phyloP scores from a whole-genome alignment of 2,797 vertebrate species.

The Eupleurogrammus muticus region DNA sequence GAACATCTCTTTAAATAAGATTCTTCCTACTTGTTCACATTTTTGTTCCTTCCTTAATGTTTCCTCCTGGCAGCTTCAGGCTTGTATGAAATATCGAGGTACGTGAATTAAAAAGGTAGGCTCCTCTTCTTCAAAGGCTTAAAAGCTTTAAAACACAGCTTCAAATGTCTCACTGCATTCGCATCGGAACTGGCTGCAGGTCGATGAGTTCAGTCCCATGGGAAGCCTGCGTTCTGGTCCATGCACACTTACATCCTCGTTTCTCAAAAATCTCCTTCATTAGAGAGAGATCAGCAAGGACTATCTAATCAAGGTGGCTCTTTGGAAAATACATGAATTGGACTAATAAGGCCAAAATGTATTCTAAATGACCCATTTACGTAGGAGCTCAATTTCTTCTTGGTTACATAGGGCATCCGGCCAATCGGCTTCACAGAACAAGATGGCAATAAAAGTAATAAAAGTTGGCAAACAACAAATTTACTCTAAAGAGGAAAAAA shows the following conservation, averaged over 20 bases:
- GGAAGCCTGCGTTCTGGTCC: neutral
- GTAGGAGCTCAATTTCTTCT: no score
- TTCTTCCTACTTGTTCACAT: neutral
- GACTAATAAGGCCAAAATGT: no score
- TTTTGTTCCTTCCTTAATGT: neutral
- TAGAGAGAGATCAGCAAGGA: neutral
- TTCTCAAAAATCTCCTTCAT: neutral
- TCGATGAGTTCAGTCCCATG: neutral
- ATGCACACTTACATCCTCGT: no score
- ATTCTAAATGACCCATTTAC: no score
- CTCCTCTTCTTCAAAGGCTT: neutral
- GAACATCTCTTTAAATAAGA: neutral
- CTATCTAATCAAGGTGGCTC: no score
- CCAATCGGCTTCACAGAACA: no score
- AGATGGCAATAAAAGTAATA: no score
- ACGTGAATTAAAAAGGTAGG: neutral
- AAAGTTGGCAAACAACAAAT: no score
- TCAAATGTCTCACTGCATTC: neutral
- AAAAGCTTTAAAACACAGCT: neutral
- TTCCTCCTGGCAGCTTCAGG: neutral
- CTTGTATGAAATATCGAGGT: neutral
- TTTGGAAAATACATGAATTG: no score
- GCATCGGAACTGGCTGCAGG: neutral
- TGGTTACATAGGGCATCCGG: no score
- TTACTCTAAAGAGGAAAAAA: no score